phyloP scores from a whole-genome alignment of 1,140 invertebrate genomes.

The Melanaphis sacchari region DNA sequence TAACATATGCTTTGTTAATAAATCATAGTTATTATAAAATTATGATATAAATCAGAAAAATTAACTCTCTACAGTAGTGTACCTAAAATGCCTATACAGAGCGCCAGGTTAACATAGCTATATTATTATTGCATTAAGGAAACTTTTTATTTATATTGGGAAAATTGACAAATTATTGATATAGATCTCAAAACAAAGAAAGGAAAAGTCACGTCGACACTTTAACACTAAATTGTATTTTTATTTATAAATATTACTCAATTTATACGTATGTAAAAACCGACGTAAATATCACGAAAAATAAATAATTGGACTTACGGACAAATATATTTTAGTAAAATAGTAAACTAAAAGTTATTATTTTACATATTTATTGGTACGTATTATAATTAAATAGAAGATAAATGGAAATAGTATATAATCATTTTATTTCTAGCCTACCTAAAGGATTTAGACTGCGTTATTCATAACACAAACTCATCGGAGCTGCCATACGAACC shows the following conservation, averaged over 20 bases:
- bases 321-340: not conserved
- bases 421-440: not conserved
- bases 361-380: not conserved
- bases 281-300: not conserved
- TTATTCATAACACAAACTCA: not conserved
- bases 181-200: not conserved
- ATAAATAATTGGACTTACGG: not conserved
- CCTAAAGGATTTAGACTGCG: not conserved
- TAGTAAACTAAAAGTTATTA: too few species aligned
- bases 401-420: not conserved
- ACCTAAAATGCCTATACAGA: constrained; percentile 3
- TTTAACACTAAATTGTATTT: not conserved
- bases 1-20: not conserved
- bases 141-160: not conserved
- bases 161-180: not conserved
- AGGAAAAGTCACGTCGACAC: not conserved
- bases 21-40: not conserved
- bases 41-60: not conserved
- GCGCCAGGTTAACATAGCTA: not conserved
- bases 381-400: not conserved
- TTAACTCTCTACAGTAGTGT: not conserved
- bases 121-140: not conserved
- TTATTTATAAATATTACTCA: not conserved
- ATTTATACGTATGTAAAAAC: not conserved
- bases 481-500: too few species aligned